Percentiles rank a stretch among this genome's conserved stretches.
These are phyloP conservation scores for Archocentrus centrarchus DNA, from an alignment of 2,113 vertebrate species.

Conservation along the genomic window DNA sequence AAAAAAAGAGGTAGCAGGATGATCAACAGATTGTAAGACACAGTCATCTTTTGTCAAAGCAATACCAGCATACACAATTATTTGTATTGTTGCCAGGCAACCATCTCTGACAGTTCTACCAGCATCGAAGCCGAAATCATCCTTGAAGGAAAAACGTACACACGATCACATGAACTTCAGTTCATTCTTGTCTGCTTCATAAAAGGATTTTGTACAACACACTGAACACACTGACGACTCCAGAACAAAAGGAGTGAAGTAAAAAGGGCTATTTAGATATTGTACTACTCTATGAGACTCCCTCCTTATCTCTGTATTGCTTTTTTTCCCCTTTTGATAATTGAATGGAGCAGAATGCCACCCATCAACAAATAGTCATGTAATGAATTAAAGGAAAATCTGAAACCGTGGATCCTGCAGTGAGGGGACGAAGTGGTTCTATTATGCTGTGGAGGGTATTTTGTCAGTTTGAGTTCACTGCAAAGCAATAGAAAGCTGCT, in stretches of 20 bases:
- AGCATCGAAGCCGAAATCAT: constrained; percentile 33
- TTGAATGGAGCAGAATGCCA: constrained; percentile 26
- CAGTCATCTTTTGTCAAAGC: constrained; percentile 35
- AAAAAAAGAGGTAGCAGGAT: constrained; percentile 6
- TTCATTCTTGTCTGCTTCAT: background rate
- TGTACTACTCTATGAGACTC: constrained; percentile 39
- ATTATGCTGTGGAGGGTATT: background rate
- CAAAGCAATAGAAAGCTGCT: too few species aligned
- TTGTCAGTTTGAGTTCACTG: background rate
- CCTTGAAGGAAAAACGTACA: constrained; percentile 25
- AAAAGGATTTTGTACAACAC: background rate
- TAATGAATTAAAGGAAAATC: background rate
- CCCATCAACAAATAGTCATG: background rate
- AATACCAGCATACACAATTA: constrained; percentile 49
- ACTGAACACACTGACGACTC: constrained; percentile 12
- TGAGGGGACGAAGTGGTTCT: background rate
- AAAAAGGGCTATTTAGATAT: constrained; percentile 34
- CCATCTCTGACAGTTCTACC: constrained; percentile 32
- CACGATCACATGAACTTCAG: background rate
- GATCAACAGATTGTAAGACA: constrained; percentile 53
- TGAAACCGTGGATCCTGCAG: background rate
- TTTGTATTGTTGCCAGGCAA: constrained; percentile 65
- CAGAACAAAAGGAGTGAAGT: constrained; percentile 11
- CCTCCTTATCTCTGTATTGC: constrained; percentile 34
- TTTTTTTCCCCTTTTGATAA: constrained; percentile 50